A percentile compares a stretch with the other conserved stretches of the same genome.
Evolutionary conservation across 2,113 vertebrate genomes (phyloP).

Genomic region (Sterrhoptilus dennistouni): DNA sequence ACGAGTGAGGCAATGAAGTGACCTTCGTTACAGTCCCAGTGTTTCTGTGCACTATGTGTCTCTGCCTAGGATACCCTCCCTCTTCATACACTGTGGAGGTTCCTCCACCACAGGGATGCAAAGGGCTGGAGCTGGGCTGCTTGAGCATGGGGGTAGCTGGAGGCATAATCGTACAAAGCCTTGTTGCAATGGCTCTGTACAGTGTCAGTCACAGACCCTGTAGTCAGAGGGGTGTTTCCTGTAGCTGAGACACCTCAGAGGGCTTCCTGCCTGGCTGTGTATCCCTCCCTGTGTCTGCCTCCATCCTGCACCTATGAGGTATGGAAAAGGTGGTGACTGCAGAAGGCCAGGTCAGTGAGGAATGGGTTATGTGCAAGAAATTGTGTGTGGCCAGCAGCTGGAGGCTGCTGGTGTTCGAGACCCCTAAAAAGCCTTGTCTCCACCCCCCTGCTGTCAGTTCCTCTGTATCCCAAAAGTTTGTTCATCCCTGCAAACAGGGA

Average conservation of each 20-base stretch:
- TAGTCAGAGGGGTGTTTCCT: background rate
- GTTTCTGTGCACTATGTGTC: background rate
- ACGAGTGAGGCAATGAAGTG: background rate
- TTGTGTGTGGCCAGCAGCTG: background rate
- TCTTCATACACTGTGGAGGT: background rate
- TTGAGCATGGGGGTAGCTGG: accelerated
- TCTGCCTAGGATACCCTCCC: background rate
- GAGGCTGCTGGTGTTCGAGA: background rate
- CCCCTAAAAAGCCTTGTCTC: background rate
- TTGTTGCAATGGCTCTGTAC: background rate
- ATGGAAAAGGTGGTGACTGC: background rate
- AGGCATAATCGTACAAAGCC: accelerated
- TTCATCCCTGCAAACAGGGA: background rate
- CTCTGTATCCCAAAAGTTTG: accelerated
- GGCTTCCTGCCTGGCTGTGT: background rate
- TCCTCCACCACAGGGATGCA: background rate
- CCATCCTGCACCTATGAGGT: background rate
- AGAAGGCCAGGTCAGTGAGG: background rate
- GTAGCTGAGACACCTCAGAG: background rate
- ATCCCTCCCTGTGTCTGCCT: background rate
- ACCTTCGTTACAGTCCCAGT: background rate
- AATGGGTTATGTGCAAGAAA: background rate
- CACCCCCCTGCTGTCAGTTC: accelerated
- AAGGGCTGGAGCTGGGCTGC: background rate
- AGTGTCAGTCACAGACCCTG: background rate